Percentiles rank a stretch among this genome's conserved stretches.
Conservation (phyloP, 1,140 invertebrate genomes). For the Atta cephalotes region DNA sequence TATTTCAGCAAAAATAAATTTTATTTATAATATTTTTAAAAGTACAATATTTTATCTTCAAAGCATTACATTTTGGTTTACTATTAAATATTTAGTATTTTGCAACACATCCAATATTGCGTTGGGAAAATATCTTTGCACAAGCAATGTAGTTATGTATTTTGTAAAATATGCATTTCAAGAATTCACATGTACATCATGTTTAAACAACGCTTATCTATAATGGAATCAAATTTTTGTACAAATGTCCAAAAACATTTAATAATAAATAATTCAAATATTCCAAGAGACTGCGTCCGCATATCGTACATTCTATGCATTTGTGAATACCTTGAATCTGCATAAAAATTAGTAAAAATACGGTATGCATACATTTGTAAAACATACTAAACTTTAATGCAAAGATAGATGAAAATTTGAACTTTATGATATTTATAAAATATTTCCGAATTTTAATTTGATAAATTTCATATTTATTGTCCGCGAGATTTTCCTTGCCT, state of each 20-base stretch:
- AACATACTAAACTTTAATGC: background rate
- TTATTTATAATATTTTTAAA: background rate
- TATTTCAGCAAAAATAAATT: background rate
- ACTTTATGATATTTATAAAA: background rate
- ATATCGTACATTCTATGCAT: slow-evolving; percentile 42
- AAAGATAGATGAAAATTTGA: background rate
- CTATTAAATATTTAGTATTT: background rate
- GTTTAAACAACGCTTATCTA: background rate
- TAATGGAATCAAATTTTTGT: slow-evolving; percentile 36
- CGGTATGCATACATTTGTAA: slow-evolving; percentile 24
- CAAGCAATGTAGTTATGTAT: background rate
- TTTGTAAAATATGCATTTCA: slow-evolving; percentile 6
- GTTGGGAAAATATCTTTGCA: background rate
- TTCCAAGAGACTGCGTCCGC: slow-evolving; percentile 18
- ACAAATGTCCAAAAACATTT: slow-evolving; percentile 45
- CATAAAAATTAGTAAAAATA: slow-evolving; percentile 44
- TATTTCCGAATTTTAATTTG: background rate
- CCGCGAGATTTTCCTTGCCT: background rate
- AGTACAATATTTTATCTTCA: background rate
- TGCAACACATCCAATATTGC: background rate
- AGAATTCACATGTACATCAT: background rate
- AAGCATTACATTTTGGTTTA: background rate
- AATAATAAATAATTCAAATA: slow-evolving; percentile 49
- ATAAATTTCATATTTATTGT: background rate
- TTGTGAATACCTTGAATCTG: slow-evolving; percentile 42